phyloP scores from a whole-genome alignment of 2,888 invertebrate genomes.

The Coelinius sp. region DNA sequence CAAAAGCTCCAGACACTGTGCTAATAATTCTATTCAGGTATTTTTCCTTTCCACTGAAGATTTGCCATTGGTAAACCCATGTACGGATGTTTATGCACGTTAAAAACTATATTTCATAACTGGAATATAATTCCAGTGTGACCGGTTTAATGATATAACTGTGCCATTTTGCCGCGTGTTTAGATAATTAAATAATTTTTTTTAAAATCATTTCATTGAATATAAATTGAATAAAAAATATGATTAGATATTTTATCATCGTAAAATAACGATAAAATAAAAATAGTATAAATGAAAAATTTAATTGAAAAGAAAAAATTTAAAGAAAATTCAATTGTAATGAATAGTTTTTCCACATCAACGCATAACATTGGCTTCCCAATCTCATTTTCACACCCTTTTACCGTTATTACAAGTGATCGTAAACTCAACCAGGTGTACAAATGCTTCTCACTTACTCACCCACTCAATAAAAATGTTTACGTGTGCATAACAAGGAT shows the following conservation, averaged over 20 bases:
- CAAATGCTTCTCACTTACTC: constrained; percentile 3
- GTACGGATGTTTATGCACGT: neutral
- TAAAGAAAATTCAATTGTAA: neutral
- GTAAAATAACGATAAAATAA: too few relatives aligned
- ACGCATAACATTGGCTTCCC: neutral
- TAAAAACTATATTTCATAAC: neutral
- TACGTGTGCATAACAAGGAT: too few relatives aligned
- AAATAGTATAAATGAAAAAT: too few relatives aligned
- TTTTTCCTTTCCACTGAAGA: neutral
- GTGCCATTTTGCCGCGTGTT: neutral
- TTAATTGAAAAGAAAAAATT: neutral
- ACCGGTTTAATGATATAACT: neutral
- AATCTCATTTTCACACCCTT: neutral
- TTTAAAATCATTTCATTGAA: too few relatives aligned
- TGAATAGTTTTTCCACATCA: neutral
- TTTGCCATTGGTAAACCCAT: neutral
- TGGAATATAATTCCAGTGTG: neutral
- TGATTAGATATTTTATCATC: too few relatives aligned
- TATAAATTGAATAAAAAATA: too few relatives aligned
- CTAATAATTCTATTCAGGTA: neutral
- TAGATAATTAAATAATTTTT: neutral
- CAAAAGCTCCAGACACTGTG: neutral
- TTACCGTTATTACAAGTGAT: constrained; percentile 8
- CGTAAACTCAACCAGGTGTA: constrained; percentile 1
- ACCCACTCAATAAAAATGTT: too few relatives aligned